Evolutionary conservation across 2,888 invertebrate genomes (phyloP).

Genomic region (Glyphotaelius pellucidus): DNA sequence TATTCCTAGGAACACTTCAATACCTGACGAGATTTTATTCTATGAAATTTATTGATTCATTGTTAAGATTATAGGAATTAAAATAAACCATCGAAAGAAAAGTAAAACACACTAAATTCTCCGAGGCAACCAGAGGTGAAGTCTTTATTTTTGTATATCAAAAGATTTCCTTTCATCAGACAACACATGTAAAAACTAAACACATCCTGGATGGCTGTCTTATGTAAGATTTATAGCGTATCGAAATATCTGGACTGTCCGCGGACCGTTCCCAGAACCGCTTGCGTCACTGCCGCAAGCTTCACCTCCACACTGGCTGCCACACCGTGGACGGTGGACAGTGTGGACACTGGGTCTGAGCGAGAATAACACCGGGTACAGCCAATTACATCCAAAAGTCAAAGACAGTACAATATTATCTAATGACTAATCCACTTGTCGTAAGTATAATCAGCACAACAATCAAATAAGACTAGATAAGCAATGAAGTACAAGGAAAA

Average conservation of each 20-base stretch:
- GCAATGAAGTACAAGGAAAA: neutral
- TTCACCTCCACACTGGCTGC: neutral
- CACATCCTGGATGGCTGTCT: slow-evolving; percentile 48
- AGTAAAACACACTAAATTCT: neutral
- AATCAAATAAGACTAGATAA: neutral
- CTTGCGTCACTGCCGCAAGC: slow-evolving; percentile 24
- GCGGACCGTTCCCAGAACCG: slow-evolving; percentile 37
- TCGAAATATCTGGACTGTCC: slow-evolving; percentile 49
- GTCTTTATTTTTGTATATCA: slow-evolving; percentile 45
- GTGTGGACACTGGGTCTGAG: neutral
- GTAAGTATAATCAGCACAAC: neutral
- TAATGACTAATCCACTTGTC: neutral
- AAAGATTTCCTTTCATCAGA: slow-evolving; percentile 47
- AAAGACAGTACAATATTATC: neutral
- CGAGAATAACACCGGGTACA: neutral
- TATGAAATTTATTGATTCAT: neutral
- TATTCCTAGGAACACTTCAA: neutral
- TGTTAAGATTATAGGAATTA: neutral
- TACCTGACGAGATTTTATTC: neutral
- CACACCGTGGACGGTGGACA: neutral
- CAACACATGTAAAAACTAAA: slow-evolving; percentile 47
- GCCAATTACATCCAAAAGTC: neutral
- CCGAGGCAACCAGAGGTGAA: slow-evolving; percentile 32
- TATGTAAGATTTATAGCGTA: slow-evolving; percentile 48
- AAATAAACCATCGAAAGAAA: slow-evolving; percentile 2